Base-by-base conservation (phyloP, 2,888 invertebrate species). In the Darwinula stevensoni region DNA sequence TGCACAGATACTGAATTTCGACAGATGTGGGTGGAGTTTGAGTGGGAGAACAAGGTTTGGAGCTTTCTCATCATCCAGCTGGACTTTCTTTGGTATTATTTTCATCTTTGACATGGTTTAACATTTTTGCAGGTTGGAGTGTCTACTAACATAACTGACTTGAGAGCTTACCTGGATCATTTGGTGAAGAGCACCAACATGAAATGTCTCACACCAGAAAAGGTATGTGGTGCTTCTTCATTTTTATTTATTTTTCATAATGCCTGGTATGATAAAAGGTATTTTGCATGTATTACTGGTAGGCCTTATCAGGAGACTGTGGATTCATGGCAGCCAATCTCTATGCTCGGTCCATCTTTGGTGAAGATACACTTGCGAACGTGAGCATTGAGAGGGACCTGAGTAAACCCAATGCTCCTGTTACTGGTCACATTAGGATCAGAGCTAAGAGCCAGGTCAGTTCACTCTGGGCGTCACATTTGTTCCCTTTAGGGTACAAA, bases 21-120 rank as follows among this genome's bases (percentile, higher is more conserved):
- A 4, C 73, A 78, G 54, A 99, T 99, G 97, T 99, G 97, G 97
- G 84, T 88, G 3, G 94, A 94, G 59, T 99, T 99, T 57, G 97
- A 99, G 56, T 99, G 97, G 97, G 97, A 99, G 59, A 99, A 99
- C 55, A 99, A 99, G 64, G 86, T 61, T 39, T 4, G 11, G n/a
- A n/a, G n/a, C n/a, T n/a, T n/a, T n/a, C n/a, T n/a, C n/a, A n/a
- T n/a, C n/a, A 12, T 32, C 16, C 14, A 4, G 4, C n/a, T 5
- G 12, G 9, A 30, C 18, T n/a, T 2, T 26, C 14, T 15, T 3
- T 34, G 9, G 17, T 15, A 14, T 14, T 9, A 9, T 16, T 31
- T 32, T 29, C 14, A 11, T 17, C 12, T 18, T n/a, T 34, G 27
- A 14, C 48, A 55, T 4, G 4, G 14, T 36, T 16, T 14, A 6